Base-by-base conservation (phyloP, 2,888 invertebrate species). In the Xestia ashworthii region DNA sequence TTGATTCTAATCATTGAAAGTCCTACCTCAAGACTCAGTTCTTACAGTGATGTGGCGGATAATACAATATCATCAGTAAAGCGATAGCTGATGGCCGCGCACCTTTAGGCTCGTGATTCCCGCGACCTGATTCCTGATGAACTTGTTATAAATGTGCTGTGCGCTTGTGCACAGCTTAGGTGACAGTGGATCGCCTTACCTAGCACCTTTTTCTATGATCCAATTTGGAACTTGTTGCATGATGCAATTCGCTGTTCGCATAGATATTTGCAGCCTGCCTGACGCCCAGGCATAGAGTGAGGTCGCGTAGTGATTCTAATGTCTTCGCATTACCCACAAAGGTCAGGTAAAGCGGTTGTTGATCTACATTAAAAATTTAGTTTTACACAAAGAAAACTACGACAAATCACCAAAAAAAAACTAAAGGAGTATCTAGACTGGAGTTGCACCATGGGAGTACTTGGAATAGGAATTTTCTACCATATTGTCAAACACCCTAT, bases 401-500 rank as follows among this genome's bases (percentile, higher is more conserved):
- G 58, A 58, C 58, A 58, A 25, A 25, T 25, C 25, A 14, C 58
- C 9, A 32, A 32, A 32, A 32, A n/a, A 32, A 60, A 19, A 60
- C 32, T 8, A 32, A 60, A 32, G 5, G 1, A 32, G 32, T 60
- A 60, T 32, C 1, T 46, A n/a, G 46, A n/a, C 3, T 16, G 32
- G n/a, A 32, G 22, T 64, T 64, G 46, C 65, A 46, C 22, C 71
- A 19, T 60, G 19, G 60, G 1, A 38, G 4, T 32, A 9, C 19
- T 19, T 19, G 19, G 60, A 19, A 32, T 62, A 19, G 32, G 19
- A 58, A 25, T 25, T 25, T 58, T 38, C 38, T 38, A 38, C 38
- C 62, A 32, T 9, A 68, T 68, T 48, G 69, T 72, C 69, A 48
- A 70, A 72, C 41, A 50, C 41, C 41, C 72, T 53, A 25, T 72